These are phyloP conservation scores for Calidris pugnax DNA, from an alignment of 2,113 vertebrate genomes.

Conservation along the genomic window DNA sequence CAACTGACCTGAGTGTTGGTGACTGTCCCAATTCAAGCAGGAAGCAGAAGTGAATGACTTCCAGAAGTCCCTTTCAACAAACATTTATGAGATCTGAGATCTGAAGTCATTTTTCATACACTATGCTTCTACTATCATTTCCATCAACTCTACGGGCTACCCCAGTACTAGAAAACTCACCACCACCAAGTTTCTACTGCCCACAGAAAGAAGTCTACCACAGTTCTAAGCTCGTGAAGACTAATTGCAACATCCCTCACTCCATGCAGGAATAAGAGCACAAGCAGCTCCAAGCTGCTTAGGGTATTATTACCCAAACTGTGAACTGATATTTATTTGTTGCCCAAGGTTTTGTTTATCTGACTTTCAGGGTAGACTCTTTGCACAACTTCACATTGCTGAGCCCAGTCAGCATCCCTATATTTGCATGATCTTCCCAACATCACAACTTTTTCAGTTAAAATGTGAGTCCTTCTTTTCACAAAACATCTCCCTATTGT, in stretches of 20 bases:
- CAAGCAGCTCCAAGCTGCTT: neutral
- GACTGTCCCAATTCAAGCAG: slow-evolving; percentile 1
- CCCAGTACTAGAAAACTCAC: neutral
- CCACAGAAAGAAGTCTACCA: neutral
- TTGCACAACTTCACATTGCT: neutral
- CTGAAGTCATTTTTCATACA: neutral
- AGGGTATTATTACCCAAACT: neutral
- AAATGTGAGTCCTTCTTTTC: neutral
- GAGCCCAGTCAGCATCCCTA: neutral
- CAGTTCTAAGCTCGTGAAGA: neutral
- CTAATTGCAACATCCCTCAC: neutral
- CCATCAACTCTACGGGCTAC: neutral
- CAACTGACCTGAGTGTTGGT: slow-evolving; percentile 19
- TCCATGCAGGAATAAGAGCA: neutral
- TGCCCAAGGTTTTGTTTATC: neutral
- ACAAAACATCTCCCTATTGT: neutral
- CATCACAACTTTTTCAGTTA: neutral
- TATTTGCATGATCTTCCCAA: neutral
- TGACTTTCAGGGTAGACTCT: neutral
- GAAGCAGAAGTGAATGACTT: neutral
- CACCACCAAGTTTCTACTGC: neutral
- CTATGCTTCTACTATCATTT: neutral
- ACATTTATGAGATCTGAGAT: neutral
- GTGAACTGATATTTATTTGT: neutral
- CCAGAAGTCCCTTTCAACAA: neutral